These are phyloP conservation scores for Azorinus chamasolen DNA, from an alignment of 2,888 invertebrate genomes.

Conservation along the genomic window DNA sequence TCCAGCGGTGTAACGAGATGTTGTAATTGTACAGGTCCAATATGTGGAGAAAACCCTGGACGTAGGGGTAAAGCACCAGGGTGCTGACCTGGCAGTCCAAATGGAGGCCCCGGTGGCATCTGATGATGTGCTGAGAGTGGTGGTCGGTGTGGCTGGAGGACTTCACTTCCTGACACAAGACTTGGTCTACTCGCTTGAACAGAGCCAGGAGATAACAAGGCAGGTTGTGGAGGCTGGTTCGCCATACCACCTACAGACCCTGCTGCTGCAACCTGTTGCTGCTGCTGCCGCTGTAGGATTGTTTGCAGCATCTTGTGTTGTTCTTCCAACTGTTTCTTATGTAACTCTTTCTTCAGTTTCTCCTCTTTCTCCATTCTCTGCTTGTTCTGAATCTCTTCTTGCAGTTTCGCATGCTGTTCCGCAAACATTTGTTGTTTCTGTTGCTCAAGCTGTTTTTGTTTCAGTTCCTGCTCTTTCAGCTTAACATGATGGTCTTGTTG, in stretches of 20 bases:
- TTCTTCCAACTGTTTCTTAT: slow-evolving; percentile 33
- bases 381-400: slow-evolving; percentile 49
- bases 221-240: slow-evolving; percentile 15
- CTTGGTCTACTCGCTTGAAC: slow-evolving; percentile 40
- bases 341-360: slow-evolving; percentile 29
- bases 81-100: slow-evolving; percentile 55
- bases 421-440: slow-evolving; percentile 42
- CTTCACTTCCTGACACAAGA: slow-evolving; percentile 35
- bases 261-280: slow-evolving; percentile 34
- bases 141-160: slow-evolving; percentile 33
- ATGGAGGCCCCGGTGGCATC: slow-evolving; percentile 56
- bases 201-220: slow-evolving; percentile 51
- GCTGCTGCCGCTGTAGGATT: slow-evolving; percentile 48
- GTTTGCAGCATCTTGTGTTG: slow-evolving; percentile 35
- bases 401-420: slow-evolving; percentile 51
- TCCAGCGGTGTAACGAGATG: slow-evolving; percentile 55
- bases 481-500: slow-evolving; percentile 56
- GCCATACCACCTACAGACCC: slow-evolving; percentile 19
- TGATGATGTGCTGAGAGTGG: slow-evolving; percentile 55
- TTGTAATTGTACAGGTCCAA: slow-evolving; percentile 47
- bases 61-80: slow-evolving; percentile 45
- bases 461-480: slow-evolving; percentile 35
- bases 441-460: slow-evolving; percentile 49
- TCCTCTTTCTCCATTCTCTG: slow-evolving; percentile 43
- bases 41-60: slow-evolving; percentile 46